Conservation (phyloP, 2,888 invertebrate genomes). For the Acronicta psi region DNA sequence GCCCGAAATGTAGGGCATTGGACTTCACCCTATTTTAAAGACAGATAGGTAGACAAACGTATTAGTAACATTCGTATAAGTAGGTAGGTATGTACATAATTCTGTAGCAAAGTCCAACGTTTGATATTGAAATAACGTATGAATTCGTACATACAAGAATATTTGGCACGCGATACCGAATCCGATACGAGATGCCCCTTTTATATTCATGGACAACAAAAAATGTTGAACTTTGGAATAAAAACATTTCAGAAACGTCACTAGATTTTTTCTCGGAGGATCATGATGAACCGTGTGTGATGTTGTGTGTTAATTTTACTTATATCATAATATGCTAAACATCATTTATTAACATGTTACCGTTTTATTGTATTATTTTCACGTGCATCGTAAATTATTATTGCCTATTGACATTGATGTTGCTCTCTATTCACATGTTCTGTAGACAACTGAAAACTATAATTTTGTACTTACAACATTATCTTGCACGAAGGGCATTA, state of each 20-base stretch:
- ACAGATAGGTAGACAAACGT: conserved; percentile 29
- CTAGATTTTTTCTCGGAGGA: conserved; percentile 7
- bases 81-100: conserved; percentile 38
- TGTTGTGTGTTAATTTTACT: too few relatives aligned
- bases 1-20: conserved; percentile 55
- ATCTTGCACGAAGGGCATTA: conserved; percentile 33
- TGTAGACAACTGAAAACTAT: conserved; percentile 3
- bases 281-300: neutral
- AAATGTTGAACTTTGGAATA: conserved; percentile 25
- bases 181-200: conserved; percentile 22
- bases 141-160: conserved; percentile 55
- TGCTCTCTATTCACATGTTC: conserved; percentile 7
- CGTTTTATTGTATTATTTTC: conserved; percentile 1
- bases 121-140: conserved; percentile 63
- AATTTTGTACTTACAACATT: conserved; percentile 16
- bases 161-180: conserved; percentile 65
- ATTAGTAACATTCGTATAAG: conserved; percentile 37
- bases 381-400: conserved; percentile 21
- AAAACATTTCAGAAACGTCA: conserved; percentile 18
- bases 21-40: conserved; percentile 56
- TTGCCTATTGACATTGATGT: conserved; percentile 7
- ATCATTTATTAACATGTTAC: too few relatives aligned
- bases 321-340: too few relatives aligned
- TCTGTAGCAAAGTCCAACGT: conserved; percentile 57
- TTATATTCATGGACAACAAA: conserved; percentile 41